phyloP scores from a whole-genome alignment of 2,113 vertebrate genomes.

The Lophius piscatorius region DNA sequence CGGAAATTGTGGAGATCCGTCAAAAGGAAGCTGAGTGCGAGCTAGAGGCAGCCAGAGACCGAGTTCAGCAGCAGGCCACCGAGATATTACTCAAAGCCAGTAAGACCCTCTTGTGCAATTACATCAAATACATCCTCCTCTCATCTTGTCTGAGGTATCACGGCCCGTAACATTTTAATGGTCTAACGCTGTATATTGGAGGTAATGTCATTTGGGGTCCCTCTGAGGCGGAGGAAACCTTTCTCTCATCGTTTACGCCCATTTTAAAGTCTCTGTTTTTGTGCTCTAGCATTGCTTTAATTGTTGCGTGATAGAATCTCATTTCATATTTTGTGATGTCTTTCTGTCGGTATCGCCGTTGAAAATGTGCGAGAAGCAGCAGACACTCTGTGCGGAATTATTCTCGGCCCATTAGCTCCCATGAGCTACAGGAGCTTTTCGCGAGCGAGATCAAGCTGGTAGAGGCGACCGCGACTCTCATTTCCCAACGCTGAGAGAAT shows the following conservation, averaged over 20 bases:
- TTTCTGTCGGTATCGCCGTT: constrained; percentile 13
- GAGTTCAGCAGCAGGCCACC: constrained; percentile 94
- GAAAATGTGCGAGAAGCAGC: constrained; percentile 9
- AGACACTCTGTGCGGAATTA: background rate
- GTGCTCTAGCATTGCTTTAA: background rate
- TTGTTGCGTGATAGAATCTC: constrained; percentile 4
- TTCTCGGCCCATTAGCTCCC: constrained; percentile 31
- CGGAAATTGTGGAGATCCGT: constrained; percentile 91
- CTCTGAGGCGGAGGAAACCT: constrained; percentile 4
- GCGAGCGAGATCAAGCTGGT: too few species aligned
- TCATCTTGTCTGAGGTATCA: constrained; percentile 11
- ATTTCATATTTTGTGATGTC: constrained; percentile 19
- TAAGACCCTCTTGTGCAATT: constrained; percentile 72
- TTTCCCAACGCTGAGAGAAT: too few species aligned
- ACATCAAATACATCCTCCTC: constrained; percentile 21
- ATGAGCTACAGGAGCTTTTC: too few species aligned
- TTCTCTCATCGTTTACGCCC: constrained; percentile 21
- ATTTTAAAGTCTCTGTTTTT: constrained; percentile 13
- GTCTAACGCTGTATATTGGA: constrained; percentile 11
- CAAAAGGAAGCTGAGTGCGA: constrained; percentile 97
- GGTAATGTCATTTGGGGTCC: constrained; percentile 7
- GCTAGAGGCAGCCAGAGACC: constrained; percentile 91
- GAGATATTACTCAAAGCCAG: constrained; percentile 98
- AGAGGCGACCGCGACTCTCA: too few species aligned
- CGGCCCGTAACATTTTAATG: constrained; percentile 10